Evolutionary conservation across 2,888 invertebrate species (phyloP), one percentile per base, ranked within the genome.

Genomic region (Acleris sparsana): DNA sequence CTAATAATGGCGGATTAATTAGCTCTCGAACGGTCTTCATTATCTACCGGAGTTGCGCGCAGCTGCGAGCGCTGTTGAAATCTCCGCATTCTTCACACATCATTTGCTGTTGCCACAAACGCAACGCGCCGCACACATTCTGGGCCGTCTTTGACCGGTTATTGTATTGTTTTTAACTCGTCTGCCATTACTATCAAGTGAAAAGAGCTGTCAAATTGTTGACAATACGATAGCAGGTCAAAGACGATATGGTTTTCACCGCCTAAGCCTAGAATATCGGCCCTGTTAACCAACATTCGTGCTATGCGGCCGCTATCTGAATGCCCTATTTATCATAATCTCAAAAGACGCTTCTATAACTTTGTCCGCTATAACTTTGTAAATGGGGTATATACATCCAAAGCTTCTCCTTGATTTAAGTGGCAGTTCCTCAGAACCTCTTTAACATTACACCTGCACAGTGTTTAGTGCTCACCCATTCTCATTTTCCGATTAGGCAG

Each of bases 1-100:
- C 78, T 87, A 86, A 87, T 86, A 39, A 87, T 85, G 85, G 85
- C 83, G 83, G 83, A 78, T 78, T 85, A 86, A 87, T 87, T 86
- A 80, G 79, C 70, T 78, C 74, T 69, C 68, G 74, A 76, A 75
- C 74, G 73, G 70, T 73, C 72, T 72, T 75, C 67, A 75, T 75
- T 71, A 68, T 57, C 71, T 16, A 57, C 49, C 33, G 59, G 63
- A 63, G 60, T 62, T 49, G 59, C 61, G 55, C 52, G 56, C 62
- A 63, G 60, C 46, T 66, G 66, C 56, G 70, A 67, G 16, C 16
- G 20, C 52, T 60, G 20, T 43, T 43, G 52, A 52, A 60, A 60
- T 25, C 39, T 9, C 2, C 17, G 17, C 57, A 57, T 61, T 53
- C 43, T 61, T 48, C 53, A 61, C 53, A 29, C 53, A 44, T 44